Conservation (phyloP, 2,113 vertebrate genomes). For the Cryptomyrus ogoouensis region DNA sequence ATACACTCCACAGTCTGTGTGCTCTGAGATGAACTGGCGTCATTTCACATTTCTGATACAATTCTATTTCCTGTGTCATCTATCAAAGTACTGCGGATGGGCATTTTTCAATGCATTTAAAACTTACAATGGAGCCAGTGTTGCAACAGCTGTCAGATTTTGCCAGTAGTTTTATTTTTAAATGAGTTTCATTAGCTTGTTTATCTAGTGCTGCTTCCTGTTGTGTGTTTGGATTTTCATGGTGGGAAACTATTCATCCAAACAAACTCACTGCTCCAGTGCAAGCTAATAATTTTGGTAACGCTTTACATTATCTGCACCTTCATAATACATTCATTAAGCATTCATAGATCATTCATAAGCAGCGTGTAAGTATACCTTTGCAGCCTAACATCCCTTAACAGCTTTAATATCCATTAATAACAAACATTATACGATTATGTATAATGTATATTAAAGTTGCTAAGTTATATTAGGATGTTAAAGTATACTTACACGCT, state of each 20-base stretch:
- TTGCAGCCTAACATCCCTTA: neutral
- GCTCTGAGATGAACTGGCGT: neutral
- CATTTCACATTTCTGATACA: neutral
- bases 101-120: neutral
- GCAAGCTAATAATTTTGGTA: neutral
- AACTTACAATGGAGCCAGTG: neutral
- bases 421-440: neutral
- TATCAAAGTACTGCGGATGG: neutral
- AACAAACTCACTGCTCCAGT: neutral
- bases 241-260: neutral
- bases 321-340: neutral
- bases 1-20: neutral
- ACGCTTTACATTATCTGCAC: neutral
- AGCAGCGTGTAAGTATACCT: neutral
- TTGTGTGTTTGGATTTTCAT: conserved; percentile 3
- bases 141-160: neutral
- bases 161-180: neutral
- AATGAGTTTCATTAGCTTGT: neutral
- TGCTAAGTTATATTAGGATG: too few relatives aligned
- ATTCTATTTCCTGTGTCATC: neutral
- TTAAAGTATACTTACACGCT: too few relatives aligned
- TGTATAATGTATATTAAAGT: neutral
- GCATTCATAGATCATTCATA: neutral
- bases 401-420: neutral
- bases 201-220: neutral